Evolutionary conservation across 2,888 invertebrate genomes (phyloP).

Genomic region (Tricholauxania praeusta): DNA sequence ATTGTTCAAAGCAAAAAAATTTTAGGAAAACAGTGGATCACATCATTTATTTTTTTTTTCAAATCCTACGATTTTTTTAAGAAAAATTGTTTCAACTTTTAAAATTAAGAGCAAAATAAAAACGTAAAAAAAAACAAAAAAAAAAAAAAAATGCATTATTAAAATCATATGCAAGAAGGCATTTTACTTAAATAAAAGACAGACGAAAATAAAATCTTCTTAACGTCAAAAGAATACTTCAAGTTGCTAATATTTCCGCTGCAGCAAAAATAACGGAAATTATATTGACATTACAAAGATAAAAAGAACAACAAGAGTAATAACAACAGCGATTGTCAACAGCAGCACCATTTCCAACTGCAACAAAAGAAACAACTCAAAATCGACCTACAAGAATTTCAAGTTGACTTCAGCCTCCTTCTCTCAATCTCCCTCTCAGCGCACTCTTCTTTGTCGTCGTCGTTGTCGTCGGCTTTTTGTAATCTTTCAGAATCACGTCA

Average conservation of each 20-base stretch:
- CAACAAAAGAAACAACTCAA: not conserved
- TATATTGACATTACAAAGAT: not conserved
- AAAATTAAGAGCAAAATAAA: slow-evolving; percentile 41
- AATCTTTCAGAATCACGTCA: slow-evolving; percentile 29
- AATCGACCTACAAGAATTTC: no score
- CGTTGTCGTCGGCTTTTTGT: not conserved
- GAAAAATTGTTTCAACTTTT: slow-evolving; percentile 39
- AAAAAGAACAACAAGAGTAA: slow-evolving; percentile 22
- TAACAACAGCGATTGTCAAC: slow-evolving; percentile 41
- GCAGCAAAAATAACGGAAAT: no score
- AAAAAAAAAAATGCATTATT: slow-evolving; percentile 33
- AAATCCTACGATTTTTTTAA: slow-evolving; percentile 6
- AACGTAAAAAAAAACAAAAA: slow-evolving; percentile 36
- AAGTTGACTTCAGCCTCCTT: slow-evolving; percentile 3
- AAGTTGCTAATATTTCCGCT: no score
- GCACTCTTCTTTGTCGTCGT: no score
- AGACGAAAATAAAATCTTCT: slow-evolving; percentile 25
- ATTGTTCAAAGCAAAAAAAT: slow-evolving; percentile 33
- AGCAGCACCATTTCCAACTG: no score
- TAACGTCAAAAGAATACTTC: slow-evolving; percentile 10
- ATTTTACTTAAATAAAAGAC: slow-evolving; percentile 36
- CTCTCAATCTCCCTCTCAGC: slow-evolving; percentile 43
- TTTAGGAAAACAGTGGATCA: slow-evolving; percentile 39
- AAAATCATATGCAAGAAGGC: slow-evolving; percentile 20
- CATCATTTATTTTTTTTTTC: slow-evolving; percentile 32